These are phyloP conservation scores for Strix aluco DNA, from an alignment of 2,113 vertebrate species.

Conservation along the genomic window DNA sequence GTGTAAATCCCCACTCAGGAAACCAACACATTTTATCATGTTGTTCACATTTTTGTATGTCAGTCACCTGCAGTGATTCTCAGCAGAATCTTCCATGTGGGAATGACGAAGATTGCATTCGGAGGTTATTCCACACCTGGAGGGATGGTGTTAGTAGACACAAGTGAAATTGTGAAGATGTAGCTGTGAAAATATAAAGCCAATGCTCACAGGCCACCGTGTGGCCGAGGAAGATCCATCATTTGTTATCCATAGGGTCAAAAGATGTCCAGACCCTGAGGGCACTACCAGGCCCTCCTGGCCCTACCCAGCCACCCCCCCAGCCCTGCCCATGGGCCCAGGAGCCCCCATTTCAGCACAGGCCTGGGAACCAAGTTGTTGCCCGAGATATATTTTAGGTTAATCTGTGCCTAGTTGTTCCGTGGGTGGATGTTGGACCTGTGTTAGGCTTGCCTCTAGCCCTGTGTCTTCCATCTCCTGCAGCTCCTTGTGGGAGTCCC, in stretches of 20 bases:
- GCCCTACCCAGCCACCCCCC: fast-evolving
- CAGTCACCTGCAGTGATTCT: neutral
- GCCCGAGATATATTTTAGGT: neutral
- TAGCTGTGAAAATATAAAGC: neutral
- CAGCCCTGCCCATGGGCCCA: neutral
- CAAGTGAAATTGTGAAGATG: neutral
- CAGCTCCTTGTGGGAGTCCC: neutral
- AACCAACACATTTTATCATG: neutral
- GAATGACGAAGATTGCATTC: neutral
- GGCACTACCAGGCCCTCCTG: neutral
- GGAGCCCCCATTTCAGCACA: neutral
- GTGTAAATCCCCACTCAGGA: neutral
- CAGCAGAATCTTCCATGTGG: neutral
- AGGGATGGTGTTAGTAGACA: neutral
- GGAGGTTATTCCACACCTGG: neutral
- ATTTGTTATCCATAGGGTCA: neutral
- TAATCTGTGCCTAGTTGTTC: neutral
- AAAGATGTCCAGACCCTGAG: neutral
- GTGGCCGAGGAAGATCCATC: neutral
- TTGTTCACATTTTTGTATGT: neutral
- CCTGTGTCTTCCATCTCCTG: neutral
- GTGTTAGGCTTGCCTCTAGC: neutral
- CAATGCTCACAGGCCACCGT: neutral
- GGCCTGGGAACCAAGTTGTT: neutral
- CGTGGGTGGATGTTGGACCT: neutral